These are phyloP conservation scores for Esox niger DNA, from an alignment of 2,113 vertebrate species.

Conservation along the genomic window DNA sequence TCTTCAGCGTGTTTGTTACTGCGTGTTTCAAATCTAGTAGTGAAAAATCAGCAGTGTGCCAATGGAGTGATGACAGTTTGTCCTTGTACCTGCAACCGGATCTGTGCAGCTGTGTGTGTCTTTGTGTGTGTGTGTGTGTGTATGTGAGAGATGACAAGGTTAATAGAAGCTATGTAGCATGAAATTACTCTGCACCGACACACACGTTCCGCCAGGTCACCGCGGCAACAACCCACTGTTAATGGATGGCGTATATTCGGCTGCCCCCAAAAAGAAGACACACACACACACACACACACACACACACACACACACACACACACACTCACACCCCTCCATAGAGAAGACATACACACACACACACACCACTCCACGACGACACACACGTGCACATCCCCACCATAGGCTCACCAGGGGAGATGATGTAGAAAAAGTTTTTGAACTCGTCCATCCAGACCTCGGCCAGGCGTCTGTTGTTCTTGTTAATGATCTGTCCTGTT, in stretches of 20 bases:
- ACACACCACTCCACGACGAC: slow-evolving; percentile 12
- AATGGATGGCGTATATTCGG: slow-evolving; percentile 56
- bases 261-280: slow-evolving; percentile 33
- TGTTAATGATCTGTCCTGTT: slow-evolving; percentile 98
- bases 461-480: slow-evolving; percentile 95
- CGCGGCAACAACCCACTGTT: slow-evolving; percentile 54
- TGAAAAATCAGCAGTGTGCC: too few relatives aligned
- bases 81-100: neutral
- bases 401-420: slow-evolving; percentile 88
- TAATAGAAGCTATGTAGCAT: slow-evolving; percentile 56
- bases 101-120: neutral
- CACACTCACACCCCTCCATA: slow-evolving; percentile 24
- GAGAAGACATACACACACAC: slow-evolving; percentile 10
- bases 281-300: slow-evolving; percentile 14
- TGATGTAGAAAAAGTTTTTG: slow-evolving; percentile 99
- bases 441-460: slow-evolving; percentile 99
- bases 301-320: too few relatives aligned
- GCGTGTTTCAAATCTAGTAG: too few relatives aligned
- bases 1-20: too few relatives aligned
- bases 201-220: slow-evolving; percentile 36
- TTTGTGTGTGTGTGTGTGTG: slow-evolving; percentile 8
- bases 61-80: too few relatives aligned
- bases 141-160: slow-evolving; percentile 24
- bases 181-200: slow-evolving; percentile 58
- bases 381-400: neutral